These are phyloP conservation scores for Drosophila erecta DNA, from an alignment of 1,140 invertebrate species.

Conservation along the genomic window DNA sequence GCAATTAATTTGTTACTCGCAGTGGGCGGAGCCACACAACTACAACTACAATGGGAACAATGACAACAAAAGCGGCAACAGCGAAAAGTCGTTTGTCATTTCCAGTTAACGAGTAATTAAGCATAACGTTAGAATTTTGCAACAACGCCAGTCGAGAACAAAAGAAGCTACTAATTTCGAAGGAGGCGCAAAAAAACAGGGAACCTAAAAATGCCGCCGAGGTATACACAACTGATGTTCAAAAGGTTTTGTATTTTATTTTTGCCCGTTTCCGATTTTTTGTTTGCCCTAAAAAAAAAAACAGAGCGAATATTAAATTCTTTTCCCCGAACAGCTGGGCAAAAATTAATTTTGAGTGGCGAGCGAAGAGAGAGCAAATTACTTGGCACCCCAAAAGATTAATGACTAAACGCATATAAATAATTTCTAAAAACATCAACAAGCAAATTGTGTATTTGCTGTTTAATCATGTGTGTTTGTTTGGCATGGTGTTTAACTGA, in stretches of 20 bases:
- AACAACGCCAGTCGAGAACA: slow-evolving; percentile 46
- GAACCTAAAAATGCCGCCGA: slow-evolving; percentile 20
- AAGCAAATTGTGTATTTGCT: not conserved
- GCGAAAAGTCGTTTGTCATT: slow-evolving; percentile 75
- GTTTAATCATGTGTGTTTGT: not conserved
- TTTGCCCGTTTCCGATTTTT: slow-evolving; percentile 14
- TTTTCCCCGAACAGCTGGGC: not conserved
- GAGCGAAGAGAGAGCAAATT: slow-evolving; percentile 1
- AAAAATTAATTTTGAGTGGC: not conserved
- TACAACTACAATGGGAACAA: slow-evolving; percentile 16
- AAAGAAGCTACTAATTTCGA: slow-evolving; percentile 37
- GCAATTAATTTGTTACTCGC: slow-evolving; percentile 72
- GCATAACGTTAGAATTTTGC: slow-evolving; percentile 74
- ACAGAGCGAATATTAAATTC: slow-evolving; percentile 16
- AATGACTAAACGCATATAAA: slow-evolving; percentile 22
- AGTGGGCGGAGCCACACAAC: slow-evolving; percentile 34
- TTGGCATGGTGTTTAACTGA: not conserved
- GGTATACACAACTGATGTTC: slow-evolving; percentile 17
- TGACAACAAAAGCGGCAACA: slow-evolving; percentile 40
- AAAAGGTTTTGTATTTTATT: slow-evolving; percentile 8
- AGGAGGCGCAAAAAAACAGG: slow-evolving; percentile 22
- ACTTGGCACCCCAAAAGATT: slow-evolving; percentile 19
- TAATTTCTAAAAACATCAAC: slow-evolving; percentile 14
- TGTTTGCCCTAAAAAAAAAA: slow-evolving; percentile 14
- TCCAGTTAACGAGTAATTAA: slow-evolving; percentile 80